These are phyloP conservation scores for Pseudocheirus occidentalis DNA, from an alignment of 2,797 vertebrate genomes.

Conservation along the genomic window DNA sequence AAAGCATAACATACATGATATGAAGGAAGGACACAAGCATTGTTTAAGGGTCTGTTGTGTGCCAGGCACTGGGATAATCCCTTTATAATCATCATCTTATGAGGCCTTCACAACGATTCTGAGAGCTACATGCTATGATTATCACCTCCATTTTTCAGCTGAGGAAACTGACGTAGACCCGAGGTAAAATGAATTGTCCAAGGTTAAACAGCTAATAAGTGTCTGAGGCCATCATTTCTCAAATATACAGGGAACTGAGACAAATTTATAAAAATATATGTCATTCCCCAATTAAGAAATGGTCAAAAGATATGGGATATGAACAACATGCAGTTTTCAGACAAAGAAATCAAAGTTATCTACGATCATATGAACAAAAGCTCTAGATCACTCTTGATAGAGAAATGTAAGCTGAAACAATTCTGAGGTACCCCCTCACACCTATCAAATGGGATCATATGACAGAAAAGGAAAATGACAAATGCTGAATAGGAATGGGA, in stretches of 20 bases:
- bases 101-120: background rate
- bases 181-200: background rate
- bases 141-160: background rate
- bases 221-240: background rate
- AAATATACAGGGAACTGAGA: background rate
- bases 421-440: background rate
- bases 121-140: background rate
- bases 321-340: background rate
- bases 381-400: background rate
- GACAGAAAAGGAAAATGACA: background rate
- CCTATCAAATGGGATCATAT: background rate
- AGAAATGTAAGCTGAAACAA: background rate
- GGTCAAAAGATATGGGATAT: background rate
- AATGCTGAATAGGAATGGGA: background rate
- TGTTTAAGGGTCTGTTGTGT: background rate
- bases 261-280: background rate
- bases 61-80: background rate
- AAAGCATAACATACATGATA: background rate
- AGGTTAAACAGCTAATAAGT: background rate
- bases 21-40: background rate
- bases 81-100: background rate
- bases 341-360: background rate
- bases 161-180: background rate
- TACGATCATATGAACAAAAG: background rate
- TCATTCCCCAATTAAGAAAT: background rate